These are phyloP conservation scores for Drosophila meridiana DNA, from an alignment of 2,888 invertebrate genomes.

Conservation along the genomic window DNA sequence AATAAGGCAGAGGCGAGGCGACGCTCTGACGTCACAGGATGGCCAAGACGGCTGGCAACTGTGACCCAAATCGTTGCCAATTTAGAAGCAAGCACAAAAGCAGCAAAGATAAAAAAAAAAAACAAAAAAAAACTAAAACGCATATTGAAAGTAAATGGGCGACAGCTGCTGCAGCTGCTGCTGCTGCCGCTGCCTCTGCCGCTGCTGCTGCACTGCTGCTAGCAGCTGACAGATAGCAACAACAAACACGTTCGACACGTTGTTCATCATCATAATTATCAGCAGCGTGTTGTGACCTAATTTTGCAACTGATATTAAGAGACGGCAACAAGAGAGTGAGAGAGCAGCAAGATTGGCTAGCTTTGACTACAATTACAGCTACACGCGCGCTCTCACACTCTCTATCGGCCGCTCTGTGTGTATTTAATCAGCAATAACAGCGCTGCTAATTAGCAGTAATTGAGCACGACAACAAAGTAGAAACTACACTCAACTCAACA, in stretches of 20 bases:
- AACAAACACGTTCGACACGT: constrained; percentile 76
- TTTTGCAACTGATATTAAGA: constrained; percentile 73
- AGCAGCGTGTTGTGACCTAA: constrained; percentile 63
- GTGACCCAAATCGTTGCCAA: constrained; percentile 50
- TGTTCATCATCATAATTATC: constrained; percentile 66
- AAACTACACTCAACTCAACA: constrained; percentile 7
- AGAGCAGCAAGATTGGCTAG: constrained; percentile 3
- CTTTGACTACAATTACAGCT: constrained; percentile 19
- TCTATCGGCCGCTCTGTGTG: constrained; percentile 17
- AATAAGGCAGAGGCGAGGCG: constrained; percentile 23
- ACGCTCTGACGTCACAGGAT: constrained; percentile 54
- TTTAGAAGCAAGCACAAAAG: constrained; percentile 23
- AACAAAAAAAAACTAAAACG: constrained; percentile 35
- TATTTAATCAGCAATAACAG: constrained; percentile 67
- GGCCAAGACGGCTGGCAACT: constrained; percentile 27
- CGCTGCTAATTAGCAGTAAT: constrained; percentile 75
- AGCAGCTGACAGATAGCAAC: constrained; percentile 25
- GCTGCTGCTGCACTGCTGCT: constrained; percentile 21
- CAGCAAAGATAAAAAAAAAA: constrained; percentile 19
- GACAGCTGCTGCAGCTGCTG: constrained; percentile 66
- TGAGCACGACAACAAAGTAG: constrained; percentile 58
- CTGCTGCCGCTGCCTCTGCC: constrained; percentile 55
- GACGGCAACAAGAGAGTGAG: neutral
- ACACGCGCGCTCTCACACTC: constrained; percentile 11
- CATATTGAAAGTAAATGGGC: constrained; percentile 74